phyloP scores from a whole-genome alignment of 1,140 invertebrate genomes.

The Latrodectus geometricus region DNA sequence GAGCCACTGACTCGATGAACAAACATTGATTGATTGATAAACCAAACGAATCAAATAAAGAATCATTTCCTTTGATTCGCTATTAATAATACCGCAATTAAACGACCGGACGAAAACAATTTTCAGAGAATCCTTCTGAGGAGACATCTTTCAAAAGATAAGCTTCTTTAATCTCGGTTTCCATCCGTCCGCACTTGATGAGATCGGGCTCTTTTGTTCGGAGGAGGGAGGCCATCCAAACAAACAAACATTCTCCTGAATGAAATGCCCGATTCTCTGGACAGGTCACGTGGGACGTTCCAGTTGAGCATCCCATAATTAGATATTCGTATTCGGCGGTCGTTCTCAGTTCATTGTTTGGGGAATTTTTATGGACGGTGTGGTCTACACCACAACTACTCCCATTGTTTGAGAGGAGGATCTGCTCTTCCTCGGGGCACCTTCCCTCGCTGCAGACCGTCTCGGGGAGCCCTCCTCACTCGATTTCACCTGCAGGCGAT shows the following conservation, averaged over 20 bases:
- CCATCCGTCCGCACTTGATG: not conserved
- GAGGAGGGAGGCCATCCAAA: not conserved
- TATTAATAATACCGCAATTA: too few species aligned
- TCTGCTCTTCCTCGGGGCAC: constrained; percentile 17
- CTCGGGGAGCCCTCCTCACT: not conserved
- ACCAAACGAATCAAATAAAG: too few species aligned
- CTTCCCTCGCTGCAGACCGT: not conserved
- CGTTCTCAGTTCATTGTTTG: constrained; percentile 60
- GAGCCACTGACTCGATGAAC: too few species aligned
- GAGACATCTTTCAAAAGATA: too few species aligned
- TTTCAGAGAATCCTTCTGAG: too few species aligned
- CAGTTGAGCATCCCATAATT: constrained; percentile 39
- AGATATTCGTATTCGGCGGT: constrained; percentile 58
- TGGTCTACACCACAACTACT: constrained; percentile 53
- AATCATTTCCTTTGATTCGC: too few species aligned
- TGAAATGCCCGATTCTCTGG: constrained; percentile 3
- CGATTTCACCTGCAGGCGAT: not conserved
- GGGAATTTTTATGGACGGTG: constrained; percentile 58
- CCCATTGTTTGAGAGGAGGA: constrained; percentile 47
- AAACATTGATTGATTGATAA: too few species aligned
- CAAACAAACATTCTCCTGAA: not conserved
- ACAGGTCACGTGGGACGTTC: constrained; percentile 56
- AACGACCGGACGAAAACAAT: too few species aligned
- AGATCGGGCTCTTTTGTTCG: not conserved
- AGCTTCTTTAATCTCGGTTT: too few species aligned